Conservation (phyloP, 2,797 vertebrate genomes). For the Gymnoscopelus microlampas region DNA sequence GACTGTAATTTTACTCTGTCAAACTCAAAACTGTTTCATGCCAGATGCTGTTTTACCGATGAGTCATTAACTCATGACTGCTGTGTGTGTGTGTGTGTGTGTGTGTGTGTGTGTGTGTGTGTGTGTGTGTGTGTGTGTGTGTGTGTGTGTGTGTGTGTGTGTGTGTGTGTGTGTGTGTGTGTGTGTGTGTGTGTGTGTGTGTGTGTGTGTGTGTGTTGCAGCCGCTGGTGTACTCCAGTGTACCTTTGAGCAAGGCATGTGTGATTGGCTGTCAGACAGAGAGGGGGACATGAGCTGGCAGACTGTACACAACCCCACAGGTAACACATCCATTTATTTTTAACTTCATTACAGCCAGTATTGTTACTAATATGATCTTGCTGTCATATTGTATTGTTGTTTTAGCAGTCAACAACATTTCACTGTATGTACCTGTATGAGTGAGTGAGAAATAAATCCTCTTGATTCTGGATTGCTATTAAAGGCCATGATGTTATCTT, state of each 20-base stretch:
- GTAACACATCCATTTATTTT: constrained; percentile 65
- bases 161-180: constrained; percentile 46
- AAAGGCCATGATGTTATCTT: too few relatives aligned
- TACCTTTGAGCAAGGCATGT: constrained; percentile 86
- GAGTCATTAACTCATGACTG: too few relatives aligned
- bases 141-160: constrained; percentile 32
- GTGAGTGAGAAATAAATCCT: too few relatives aligned
- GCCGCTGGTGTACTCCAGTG: constrained; percentile 83
- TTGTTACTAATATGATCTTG: too few relatives aligned
- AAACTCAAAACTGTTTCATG: too few relatives aligned
- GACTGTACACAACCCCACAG: constrained; percentile 63
- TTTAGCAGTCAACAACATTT: neutral
- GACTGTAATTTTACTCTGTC: too few relatives aligned
- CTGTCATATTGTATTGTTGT: too few relatives aligned
- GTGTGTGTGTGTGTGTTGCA: constrained; percentile 50
- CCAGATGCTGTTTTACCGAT: too few relatives aligned
- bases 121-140: constrained; percentile 29
- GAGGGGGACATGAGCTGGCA: constrained; percentile 88
- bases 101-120: constrained; percentile 31
- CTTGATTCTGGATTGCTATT: too few relatives aligned
- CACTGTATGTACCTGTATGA: too few relatives aligned
- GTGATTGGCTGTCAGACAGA: constrained; percentile 87
- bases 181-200: constrained; percentile 39
- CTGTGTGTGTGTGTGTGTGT: neutral
- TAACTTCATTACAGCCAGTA: too few relatives aligned